Conservation (phyloP, 2,888 invertebrate genomes). For the Ceraclea dissimilis region DNA sequence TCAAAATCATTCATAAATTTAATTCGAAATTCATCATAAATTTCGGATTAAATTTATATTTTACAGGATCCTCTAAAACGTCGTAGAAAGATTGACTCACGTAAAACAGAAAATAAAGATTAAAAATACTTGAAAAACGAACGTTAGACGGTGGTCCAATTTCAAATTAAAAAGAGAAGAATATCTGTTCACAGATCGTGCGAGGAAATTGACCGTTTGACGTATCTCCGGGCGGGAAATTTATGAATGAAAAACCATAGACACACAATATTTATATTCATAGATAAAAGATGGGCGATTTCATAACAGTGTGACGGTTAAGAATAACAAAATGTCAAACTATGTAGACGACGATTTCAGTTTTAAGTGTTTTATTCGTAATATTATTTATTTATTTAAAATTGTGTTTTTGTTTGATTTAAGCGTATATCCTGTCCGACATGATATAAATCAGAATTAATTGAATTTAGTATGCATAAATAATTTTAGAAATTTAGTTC, state of each 20-base stretch:
- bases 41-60: too few relatives aligned
- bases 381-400: too few relatives aligned
- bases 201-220: conserved; percentile 4
- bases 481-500: too few relatives aligned
- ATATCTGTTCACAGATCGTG: neutral
- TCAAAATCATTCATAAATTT: too few relatives aligned
- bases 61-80: too few relatives aligned
- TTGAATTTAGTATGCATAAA: too few relatives aligned
- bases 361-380: neutral
- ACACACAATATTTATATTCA: neutral
- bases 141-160: neutral
- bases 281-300: conserved; percentile 1
- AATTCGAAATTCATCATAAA: too few relatives aligned
- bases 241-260: conserved; percentile 6
- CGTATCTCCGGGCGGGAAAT: conserved; percentile 1
- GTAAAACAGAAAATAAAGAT: neutral
- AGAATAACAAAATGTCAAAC: neutral
- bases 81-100: too few relatives aligned
- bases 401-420: too few relatives aligned
- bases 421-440: too few relatives aligned
- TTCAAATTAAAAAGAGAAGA: neutral
- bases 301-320: neutral
- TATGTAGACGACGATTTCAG: neutral
- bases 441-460: too few relatives aligned
- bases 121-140: neutral